Evolutionary conservation across 2,113 vertebrate genomes (phyloP), one percentile per base, ranked within the genome.

Genomic region (Salvelinus namaycush): DNA sequence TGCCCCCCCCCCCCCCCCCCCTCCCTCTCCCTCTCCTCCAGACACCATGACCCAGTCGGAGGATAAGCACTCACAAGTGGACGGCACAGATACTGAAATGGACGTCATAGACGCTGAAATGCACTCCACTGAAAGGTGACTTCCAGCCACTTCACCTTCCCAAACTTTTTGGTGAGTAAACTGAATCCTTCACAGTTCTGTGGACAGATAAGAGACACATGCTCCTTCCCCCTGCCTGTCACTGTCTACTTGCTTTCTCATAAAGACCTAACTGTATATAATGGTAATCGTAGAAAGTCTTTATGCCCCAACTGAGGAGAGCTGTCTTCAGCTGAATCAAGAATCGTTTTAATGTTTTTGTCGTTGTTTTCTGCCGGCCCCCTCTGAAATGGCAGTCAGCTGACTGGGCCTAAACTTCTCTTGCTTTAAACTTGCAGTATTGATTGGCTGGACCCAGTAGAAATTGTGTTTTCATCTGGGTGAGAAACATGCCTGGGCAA

Each of bases 41-140:
- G 76, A 64, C 76, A 54, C 27, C 54, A 77, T 72, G 76, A 48
- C 13, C 59, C 69, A 71, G 44, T n/a, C 9, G 7, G 20, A n/a
- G 13, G 59, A 49, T 44, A 44, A 65, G 39, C 24, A 26, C 59
- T 13, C 39, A 9, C 39, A 5, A 65, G 60, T 72, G 31, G 59
- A 72, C 29, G 16, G 68, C 9, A 44, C 39, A 44, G 39, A 44
- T 9, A 11, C 39, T 39, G 8, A 39, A 39, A 44, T 44, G 39
- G 39, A 12, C 2, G 39, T 9, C 68, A 29, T 34, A 71, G 69
- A 77, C 76, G 29, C 69, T n/a, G 57, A 77, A 34, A 69, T 62
- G 76, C 59, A 44, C 68, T 72, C 57, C 60, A 70, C 60, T 27
- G 62, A 29, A 20, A 77, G 76, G 76, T 77, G 76, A 76, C 75